Evolutionary conservation across 2,888 invertebrate genomes (phyloP), one percentile per base, ranked within the genome.

Genomic region (Gymnocheta viridis): DNA sequence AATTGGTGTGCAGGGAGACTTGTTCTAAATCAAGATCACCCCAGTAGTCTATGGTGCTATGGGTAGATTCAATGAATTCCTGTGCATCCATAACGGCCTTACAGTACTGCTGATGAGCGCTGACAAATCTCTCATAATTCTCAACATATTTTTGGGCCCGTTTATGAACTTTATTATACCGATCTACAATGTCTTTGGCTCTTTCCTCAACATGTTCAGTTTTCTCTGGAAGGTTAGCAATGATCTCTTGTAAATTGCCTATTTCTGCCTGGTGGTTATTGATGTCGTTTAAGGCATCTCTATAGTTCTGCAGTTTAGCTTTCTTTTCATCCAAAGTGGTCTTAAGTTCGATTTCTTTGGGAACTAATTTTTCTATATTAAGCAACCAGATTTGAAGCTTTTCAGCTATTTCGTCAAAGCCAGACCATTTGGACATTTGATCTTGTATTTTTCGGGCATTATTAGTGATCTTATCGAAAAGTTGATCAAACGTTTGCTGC

Each of bases 261-360:
- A 98, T 94, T 86, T 97, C 96, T 89, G 97, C 96, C 90, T 98
- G 97, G 91, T 97, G 96, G 41, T 95, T 94, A 72, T 95, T 93
- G 5, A 97, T 95, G 88, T 98, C 98, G 90, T 97, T 97, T 44
- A 97, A 93, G 80, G 96, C 93, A 66, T 95, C 94, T 88, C 97
- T 94, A 89, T 98, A 98, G 0, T 95, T 94, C 90, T 96, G 96
- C 47, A 98, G 92, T 91, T 98, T 97, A 51, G 95, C 95, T 82
- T 97, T 95, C 92, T 98, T 98, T 90, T 98, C 98, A 91, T 98
- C 98, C 82, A 98, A 92, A 0, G 97, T 97, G 0, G 96, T 95
- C 89, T 96, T 96, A 4, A 97, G 91, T 89, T 96, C 96, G 49
- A 98, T 94, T 86, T 97, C 96, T 72, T 94, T 93, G 0, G 96